These are phyloP conservation scores for Cynaeus angustus DNA, from an alignment of 2,888 invertebrate species.

Conservation along the genomic window DNA sequence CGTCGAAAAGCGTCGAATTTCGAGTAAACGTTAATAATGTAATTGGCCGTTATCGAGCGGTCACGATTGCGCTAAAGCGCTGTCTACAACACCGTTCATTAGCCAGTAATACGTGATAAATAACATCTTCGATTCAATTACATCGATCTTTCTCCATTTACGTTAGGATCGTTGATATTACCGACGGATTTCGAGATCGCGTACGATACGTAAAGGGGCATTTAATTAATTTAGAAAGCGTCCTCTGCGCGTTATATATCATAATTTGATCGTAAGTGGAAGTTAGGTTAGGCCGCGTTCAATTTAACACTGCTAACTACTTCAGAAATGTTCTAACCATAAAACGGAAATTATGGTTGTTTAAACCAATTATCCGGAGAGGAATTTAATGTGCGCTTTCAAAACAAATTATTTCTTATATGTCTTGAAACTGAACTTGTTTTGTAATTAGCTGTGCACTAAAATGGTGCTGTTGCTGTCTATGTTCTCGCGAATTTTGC, in stretches of 20 bases:
- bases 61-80: slow-evolving; percentile 46
- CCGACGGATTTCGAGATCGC: slow-evolving; percentile 28
- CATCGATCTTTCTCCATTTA: slow-evolving; percentile 43
- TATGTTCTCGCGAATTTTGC: slow-evolving; percentile 18
- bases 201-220: slow-evolving; percentile 25
- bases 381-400: slow-evolving; percentile 45
- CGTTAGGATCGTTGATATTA: slow-evolving; percentile 41
- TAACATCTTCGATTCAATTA: slow-evolving; percentile 46
- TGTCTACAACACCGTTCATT: slow-evolving; percentile 42
- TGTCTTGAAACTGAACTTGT: slow-evolving; percentile 41
- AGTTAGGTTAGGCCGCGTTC: slow-evolving; percentile 38
- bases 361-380: slow-evolving; percentile 47
- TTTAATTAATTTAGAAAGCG: slow-evolving; percentile 46
- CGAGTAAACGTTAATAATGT: slow-evolving; percentile 44
- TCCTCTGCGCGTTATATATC: slow-evolving; percentile 6
- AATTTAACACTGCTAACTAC: slow-evolving; percentile 44
- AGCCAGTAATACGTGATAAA: slow-evolving; percentile 45
- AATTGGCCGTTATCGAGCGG: slow-evolving; percentile 43
- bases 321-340: slow-evolving; percentile 45
- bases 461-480: slow-evolving; percentile 26
- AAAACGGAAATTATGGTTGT: slow-evolving; percentile 46
- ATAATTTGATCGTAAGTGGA: slow-evolving; percentile 28
- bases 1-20: slow-evolving; percentile 29
- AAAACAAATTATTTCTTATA: slow-evolving; percentile 43
- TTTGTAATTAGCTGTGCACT: slow-evolving; percentile 37